These are phyloP conservation scores for Phrynocephalus versicolor DNA, from an alignment of 2,113 vertebrate genomes.

Conservation along the genomic window DNA sequence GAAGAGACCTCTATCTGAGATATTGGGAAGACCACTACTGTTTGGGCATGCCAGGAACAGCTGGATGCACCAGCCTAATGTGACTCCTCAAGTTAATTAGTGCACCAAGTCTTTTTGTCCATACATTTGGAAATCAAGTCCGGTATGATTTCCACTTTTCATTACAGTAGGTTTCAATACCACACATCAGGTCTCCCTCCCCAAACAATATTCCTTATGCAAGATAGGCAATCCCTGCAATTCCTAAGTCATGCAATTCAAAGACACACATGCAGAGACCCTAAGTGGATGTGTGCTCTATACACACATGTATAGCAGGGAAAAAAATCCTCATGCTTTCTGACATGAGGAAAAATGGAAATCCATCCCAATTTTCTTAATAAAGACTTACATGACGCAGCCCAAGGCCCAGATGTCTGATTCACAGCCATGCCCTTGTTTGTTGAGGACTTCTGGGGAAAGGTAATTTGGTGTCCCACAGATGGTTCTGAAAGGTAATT, in stretches of 20 bases:
- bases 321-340: background rate
- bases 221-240: background rate
- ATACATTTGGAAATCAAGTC: background rate
- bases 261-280: background rate
- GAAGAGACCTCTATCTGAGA: background rate
- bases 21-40: background rate
- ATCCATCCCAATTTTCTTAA: constrained; percentile 18
- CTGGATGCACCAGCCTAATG: background rate
- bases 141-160: background rate
- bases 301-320: too few relatives aligned
- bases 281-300: background rate
- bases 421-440: constrained; percentile 97
- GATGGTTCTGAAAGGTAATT: constrained; percentile 86
- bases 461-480: constrained; percentile 98
- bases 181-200: background rate
- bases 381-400: constrained; percentile 94
- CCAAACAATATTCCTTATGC: background rate
- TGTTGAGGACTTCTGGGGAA: constrained; percentile 98
- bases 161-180: background rate
- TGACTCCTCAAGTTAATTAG: too few relatives aligned
- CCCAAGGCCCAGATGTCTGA: constrained; percentile 98
- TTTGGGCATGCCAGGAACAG: background rate
- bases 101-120: background rate
- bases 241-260: background rate
- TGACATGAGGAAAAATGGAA: background rate